Evolutionary conservation across 2,888 invertebrate species (phyloP).

Genomic region (Aquatica leii): DNA sequence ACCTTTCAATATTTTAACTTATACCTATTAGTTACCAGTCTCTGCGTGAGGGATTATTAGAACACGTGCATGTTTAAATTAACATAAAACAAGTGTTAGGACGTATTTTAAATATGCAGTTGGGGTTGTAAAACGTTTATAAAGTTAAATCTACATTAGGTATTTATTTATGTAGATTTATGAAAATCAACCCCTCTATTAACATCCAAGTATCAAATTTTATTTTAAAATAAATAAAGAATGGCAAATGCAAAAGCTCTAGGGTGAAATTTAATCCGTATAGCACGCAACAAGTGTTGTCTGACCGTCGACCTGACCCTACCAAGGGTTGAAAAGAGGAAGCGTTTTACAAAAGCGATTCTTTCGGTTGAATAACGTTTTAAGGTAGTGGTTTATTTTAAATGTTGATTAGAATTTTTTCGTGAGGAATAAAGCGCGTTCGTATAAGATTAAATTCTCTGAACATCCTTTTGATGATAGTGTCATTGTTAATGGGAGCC

Average conservation of each 20-base stretch:
- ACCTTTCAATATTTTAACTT: no score
- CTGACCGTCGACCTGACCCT: constrained; percentile 24
- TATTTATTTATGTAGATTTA: no score
- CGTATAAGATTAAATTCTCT: neutral
- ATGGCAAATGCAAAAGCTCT: constrained; percentile 6
- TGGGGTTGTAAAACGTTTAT: no score
- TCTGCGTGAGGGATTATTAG: constrained; percentile 45
- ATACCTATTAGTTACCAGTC: constrained; percentile 18
- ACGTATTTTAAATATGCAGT: constrained; percentile 37
- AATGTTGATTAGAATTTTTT: neutral
- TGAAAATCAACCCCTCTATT: no score
- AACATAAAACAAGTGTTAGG: constrained; percentile 41
- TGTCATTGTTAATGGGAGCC: constrained; percentile 20
- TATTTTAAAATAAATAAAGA: no score
- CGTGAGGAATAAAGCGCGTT: neutral
- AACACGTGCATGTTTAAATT: constrained; percentile 47
- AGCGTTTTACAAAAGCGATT: neutral
- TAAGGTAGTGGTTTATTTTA: neutral
- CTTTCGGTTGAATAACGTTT: neutral
- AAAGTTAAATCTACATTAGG: no score
- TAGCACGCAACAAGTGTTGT: constrained; percentile 22
- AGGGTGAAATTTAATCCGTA: constrained; percentile 18
- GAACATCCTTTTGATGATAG: constrained; percentile 17
- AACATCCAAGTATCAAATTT: neutral
- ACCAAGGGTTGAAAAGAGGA: constrained; percentile 2